Base-by-base conservation (phyloP, 2,797 vertebrate species). In the Sternotherus odoratus region DNA sequence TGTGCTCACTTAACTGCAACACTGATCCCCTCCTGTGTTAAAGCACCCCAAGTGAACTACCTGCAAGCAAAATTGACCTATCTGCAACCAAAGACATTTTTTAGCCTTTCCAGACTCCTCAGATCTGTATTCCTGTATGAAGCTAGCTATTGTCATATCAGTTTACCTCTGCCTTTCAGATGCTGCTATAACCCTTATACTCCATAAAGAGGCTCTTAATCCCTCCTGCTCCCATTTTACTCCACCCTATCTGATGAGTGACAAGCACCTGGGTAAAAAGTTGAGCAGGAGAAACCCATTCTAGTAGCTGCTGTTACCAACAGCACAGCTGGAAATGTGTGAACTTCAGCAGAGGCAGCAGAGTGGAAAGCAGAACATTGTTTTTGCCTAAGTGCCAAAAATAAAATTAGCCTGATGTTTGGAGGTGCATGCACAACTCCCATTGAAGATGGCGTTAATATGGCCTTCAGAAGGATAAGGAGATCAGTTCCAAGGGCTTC, bases 221-320 rank as follows among this genome's bases (percentile, higher is more conserved):
- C 84, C 60, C 80, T 48, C 57, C 46, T 57, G 30, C 36, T 69
- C 66, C 11, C 24, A 36, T 28, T 51, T 69, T 30, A 39, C 60
- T 63, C 53, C 56, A 56, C 72, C 85, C 77, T 60, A 17, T 56
- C 51, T 39, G 33, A 60, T 90, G 92, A 89, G 21, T 75, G 53
- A 87, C 88, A 93, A 77, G 86, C 24, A 5, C 5, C 8, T 82
- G 87, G 77, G 86, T 85, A 48, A 87, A 91, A 95, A 78, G 5
- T 72, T 28, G 86, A 92, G 75, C 79, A 82, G 74, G 87, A 94
- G 43, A 87, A 89, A 51, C 49, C 82, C 80, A 48, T 90, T 92
- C 75, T 92, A 88, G 54, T 63, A 80, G 94, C 87, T 74, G 28
- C 46, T 85, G 94, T 54, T 72, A 74, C 83, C 82, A 28, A 75